A percentile compares a stretch with the other conserved stretches of the same genome.
These are phyloP conservation scores for Tetranychus piercei DNA, from an alignment of 2,888 invertebrate species.

Conservation along the genomic window DNA sequence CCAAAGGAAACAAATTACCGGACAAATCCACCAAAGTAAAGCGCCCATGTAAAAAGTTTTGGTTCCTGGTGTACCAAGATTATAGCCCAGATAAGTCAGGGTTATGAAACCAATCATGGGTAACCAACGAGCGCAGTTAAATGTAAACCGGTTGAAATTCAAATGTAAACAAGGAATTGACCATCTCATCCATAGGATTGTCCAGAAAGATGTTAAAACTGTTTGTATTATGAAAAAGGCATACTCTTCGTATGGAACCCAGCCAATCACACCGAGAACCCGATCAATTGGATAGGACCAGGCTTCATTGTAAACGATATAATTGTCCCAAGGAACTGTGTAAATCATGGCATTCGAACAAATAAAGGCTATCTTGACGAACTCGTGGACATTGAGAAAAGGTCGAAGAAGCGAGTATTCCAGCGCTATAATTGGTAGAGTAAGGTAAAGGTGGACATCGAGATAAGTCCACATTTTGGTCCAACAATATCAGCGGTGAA, in stretches of 20 bases:
- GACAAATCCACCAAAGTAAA: slow-evolving; percentile 5
- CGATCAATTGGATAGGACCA: slow-evolving; percentile 9
- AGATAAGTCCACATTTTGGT: slow-evolving; percentile 7
- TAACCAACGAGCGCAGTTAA: not conserved
- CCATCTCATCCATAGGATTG: slow-evolving; percentile 4
- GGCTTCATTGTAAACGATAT: slow-evolving; percentile 6
- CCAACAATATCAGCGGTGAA: no score
- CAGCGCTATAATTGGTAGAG: not conserved
- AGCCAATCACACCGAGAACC: slow-evolving; percentile 6
- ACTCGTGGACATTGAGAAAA: not conserved
- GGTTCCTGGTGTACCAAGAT: not conserved
- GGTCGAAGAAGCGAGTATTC: not conserved
- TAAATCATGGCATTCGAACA: not conserved
- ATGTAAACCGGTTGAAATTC: not conserved
- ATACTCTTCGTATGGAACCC: slow-evolving; percentile 8
- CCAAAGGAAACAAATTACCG: slow-evolving; percentile 2
- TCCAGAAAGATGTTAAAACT: not conserved
- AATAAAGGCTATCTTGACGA: not conserved
- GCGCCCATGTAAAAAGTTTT: slow-evolving; percentile 6
- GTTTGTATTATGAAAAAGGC: slow-evolving; percentile 10
- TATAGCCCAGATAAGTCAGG: not conserved
- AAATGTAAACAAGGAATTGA: slow-evolving; percentile 5
- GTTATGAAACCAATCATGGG: not conserved
- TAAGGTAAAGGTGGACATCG: slow-evolving; percentile 2
- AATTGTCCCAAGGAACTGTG: slow-evolving; percentile 12